Percentiles rank a stretch among this genome's conserved stretches.
These are phyloP conservation scores for Andrena bicolor DNA, from an alignment of 2,888 invertebrate genomes.

Conservation along the genomic window DNA sequence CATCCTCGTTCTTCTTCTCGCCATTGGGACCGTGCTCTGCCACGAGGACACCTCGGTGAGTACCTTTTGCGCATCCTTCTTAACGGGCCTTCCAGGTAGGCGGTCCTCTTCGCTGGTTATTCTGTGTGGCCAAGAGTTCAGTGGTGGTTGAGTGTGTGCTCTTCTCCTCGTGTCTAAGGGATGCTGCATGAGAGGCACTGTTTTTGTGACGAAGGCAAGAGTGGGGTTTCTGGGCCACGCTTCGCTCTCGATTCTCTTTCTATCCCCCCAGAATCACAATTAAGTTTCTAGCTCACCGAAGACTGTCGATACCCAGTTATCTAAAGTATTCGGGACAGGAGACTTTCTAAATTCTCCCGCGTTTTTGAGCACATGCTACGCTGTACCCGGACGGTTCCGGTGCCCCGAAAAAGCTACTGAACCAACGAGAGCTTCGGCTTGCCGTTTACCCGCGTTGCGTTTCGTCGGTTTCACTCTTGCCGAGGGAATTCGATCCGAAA, in stretches of 20 bases:
- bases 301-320: neutral
- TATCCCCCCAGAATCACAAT: neutral
- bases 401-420: conserved; percentile 2
- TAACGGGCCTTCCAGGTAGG: neutral
- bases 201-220: neutral
- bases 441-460: conserved; percentile 14
- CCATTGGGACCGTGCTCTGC: conserved; percentile 32
- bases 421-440: conserved; percentile 35
- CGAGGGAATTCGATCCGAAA: conserved; percentile 46
- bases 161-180: no score
- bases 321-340: conserved; percentile 5
- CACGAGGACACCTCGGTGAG: conserved; percentile 54
- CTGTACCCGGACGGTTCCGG: neutral
- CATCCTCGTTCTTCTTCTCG: conserved; percentile 52
- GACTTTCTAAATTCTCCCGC: conserved; percentile 49
- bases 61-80: conserved; percentile 22
- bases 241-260: neutral
- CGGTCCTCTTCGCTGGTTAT: neutral
- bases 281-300: neutral
- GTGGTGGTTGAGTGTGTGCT: neutral
- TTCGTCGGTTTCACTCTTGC: conserved; percentile 44
- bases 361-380: conserved; percentile 3
- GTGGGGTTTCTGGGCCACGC: neutral
- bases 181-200: no score
- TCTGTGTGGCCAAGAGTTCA: neutral